phyloP scores from a whole-genome alignment of 2,113 vertebrate genomes.

The Chlamydotis undulata region DNA sequence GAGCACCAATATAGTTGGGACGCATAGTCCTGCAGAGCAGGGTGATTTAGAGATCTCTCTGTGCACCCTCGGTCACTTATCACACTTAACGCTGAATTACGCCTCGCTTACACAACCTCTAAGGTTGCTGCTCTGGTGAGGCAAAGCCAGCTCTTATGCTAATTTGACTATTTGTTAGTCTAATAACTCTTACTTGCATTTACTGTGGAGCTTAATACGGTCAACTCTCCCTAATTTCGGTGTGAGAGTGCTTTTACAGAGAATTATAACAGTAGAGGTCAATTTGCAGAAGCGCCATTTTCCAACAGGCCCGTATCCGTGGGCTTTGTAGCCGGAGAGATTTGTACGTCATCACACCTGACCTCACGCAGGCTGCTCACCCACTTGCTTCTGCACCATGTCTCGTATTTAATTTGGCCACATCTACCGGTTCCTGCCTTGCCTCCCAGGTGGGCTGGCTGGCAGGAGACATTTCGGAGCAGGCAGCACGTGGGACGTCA shows the following conservation, averaged over 20 bases:
- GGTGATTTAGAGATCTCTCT: not conserved
- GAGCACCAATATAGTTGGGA: not conserved
- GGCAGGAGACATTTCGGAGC: not conserved
- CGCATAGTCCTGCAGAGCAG: not conserved
- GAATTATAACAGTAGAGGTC: not conserved
- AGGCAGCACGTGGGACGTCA: not conserved
- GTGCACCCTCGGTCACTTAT: not conserved
- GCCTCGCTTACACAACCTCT: not conserved
- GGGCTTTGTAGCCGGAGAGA: not conserved
- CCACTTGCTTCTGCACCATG: not conserved
- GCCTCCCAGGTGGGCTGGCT: not conserved
- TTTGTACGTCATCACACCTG: rapidly evolving
- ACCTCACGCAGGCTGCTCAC: not conserved
- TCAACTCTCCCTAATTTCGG: not conserved
- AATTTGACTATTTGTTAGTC: slow-evolving; percentile 35
- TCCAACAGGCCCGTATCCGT: not conserved
- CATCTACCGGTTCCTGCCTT: not conserved
- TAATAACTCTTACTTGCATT: slow-evolving; percentile 39
- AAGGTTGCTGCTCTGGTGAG: not conserved
- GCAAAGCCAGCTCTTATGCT: slow-evolving; percentile 40
- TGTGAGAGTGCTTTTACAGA: not conserved
- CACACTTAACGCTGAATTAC: slow-evolving; percentile 12
- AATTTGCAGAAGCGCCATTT: not conserved
- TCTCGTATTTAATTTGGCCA: not conserved
- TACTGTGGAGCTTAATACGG: slow-evolving; percentile 13